Evolutionary conservation across 2,113 vertebrate genomes (phyloP).

Genomic region (Orthonyx spaldingii): DNA sequence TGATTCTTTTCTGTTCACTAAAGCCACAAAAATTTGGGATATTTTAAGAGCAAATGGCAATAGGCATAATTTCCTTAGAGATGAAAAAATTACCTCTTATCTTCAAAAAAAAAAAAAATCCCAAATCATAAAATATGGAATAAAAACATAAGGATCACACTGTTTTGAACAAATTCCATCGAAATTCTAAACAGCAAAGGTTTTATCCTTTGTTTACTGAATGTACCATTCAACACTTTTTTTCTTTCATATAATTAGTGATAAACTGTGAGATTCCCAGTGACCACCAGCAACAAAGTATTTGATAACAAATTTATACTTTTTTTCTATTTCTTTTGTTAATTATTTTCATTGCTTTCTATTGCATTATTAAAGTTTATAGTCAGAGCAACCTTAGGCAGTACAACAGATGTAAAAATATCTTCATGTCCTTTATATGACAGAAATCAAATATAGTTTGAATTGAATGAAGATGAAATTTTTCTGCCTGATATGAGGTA

Average conservation of each 20-base stretch:
- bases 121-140: not conserved
- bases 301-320: not conserved
- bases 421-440: not conserved
- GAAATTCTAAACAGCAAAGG: not conserved
- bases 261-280: not conserved
- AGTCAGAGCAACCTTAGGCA: not conserved
- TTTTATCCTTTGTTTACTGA: not conserved
- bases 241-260: not conserved
- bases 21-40: not conserved
- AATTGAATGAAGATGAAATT: not conserved
- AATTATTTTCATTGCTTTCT: not conserved
- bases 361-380: not conserved
- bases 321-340: not conserved
- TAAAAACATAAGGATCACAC: not conserved
- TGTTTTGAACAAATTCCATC: not conserved
- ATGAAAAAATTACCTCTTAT: rapidly evolving
- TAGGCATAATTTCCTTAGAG: not conserved
- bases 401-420: not conserved
- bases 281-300: not conserved
- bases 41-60: not conserved
- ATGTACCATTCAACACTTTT: not conserved
- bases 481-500: not conserved
- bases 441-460: not conserved
- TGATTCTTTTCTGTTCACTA: not conserved
- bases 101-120: not conserved